Percentiles rank a stretch among this genome's conserved stretches.
Conservation (phyloP, 2,113 vertebrate species). For the Chrysochloris asiatica region DNA sequence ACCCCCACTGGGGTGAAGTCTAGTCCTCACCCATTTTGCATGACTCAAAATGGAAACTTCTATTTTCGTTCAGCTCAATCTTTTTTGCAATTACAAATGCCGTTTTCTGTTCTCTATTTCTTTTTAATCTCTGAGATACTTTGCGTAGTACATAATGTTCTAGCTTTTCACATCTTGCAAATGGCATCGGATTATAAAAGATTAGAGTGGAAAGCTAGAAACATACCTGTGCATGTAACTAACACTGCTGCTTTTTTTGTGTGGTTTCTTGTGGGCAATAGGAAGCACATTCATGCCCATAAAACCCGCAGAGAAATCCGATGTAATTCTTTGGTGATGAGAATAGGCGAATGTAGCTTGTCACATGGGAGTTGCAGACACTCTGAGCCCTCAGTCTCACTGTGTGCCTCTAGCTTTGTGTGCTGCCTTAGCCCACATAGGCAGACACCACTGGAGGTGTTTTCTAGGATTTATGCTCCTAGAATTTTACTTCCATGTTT, state of each 20-base stretch:
- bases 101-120: constrained; percentile 1
- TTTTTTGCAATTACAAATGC: constrained; percentile 59
- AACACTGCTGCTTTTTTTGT: neutral
- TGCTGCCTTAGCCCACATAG: neutral
- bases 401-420: neutral
- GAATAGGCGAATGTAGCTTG: neutral
- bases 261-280: neutral
- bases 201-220: neutral
- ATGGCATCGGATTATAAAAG: neutral
- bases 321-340: neutral
- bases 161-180: neutral
- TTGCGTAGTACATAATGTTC: neutral
- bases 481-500: neutral
- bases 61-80: constrained; percentile 53
- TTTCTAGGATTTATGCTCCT: neutral
- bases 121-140: neutral
- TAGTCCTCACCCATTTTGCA: neutral
- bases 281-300: neutral
- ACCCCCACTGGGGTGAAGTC: constrained; percentile 20
- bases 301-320: neutral
- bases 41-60: constrained; percentile 65
- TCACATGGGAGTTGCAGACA: neutral
- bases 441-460: neutral
- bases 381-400: neutral
- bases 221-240: neutral